phyloP scores from a whole-genome alignment of 2,888 invertebrate species.

The Drosophila limbata region DNA sequence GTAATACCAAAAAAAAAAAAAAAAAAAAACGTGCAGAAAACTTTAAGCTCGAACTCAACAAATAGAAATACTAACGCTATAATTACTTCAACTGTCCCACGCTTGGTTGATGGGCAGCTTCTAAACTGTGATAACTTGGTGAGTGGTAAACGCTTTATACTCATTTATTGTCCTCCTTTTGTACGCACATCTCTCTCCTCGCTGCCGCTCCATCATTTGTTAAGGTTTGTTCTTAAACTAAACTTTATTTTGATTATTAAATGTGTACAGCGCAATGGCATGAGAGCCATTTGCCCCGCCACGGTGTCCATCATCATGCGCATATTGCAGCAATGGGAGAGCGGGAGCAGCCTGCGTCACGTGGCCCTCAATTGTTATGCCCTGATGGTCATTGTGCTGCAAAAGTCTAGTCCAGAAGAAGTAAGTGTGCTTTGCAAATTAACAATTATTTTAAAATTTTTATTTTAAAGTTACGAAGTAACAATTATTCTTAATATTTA shows the following conservation, averaged over 20 bases:
- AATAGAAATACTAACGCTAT: slow-evolving; percentile 82
- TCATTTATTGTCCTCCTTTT: slow-evolving; percentile 32
- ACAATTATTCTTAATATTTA: too few relatives aligned
- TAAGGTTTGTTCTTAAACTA: background rate
- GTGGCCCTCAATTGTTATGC: slow-evolving; percentile 87
- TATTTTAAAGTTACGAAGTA: too few relatives aligned
- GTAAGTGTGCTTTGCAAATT: slow-evolving; percentile 78
- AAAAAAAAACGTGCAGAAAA: slow-evolving; percentile 83
- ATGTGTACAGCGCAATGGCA: slow-evolving; percentile 86
- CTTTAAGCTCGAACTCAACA: slow-evolving; percentile 79
- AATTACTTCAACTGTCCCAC: slow-evolving; percentile 82
- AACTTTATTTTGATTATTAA: slow-evolving; percentile 6
- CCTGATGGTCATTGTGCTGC: slow-evolving; percentile 87
- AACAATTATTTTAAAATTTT: too few relatives aligned
- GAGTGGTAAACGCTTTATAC: slow-evolving; percentile 75
- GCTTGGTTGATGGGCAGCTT: slow-evolving; percentile 84
- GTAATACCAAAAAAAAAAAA: too few relatives aligned
- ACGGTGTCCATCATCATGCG: slow-evolving; percentile 87
- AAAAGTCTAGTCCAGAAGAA: slow-evolving; percentile 87
- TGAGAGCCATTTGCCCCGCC: slow-evolving; percentile 88
- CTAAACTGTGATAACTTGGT: slow-evolving; percentile 85
- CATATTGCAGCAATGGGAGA: slow-evolving; percentile 86
- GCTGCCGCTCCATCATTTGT: background rate
- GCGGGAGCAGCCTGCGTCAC: slow-evolving; percentile 83
- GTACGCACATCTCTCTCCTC: slow-evolving; percentile 13